phyloP scores from a whole-genome alignment of 2,888 invertebrate species.

The Aromia moschata region DNA sequence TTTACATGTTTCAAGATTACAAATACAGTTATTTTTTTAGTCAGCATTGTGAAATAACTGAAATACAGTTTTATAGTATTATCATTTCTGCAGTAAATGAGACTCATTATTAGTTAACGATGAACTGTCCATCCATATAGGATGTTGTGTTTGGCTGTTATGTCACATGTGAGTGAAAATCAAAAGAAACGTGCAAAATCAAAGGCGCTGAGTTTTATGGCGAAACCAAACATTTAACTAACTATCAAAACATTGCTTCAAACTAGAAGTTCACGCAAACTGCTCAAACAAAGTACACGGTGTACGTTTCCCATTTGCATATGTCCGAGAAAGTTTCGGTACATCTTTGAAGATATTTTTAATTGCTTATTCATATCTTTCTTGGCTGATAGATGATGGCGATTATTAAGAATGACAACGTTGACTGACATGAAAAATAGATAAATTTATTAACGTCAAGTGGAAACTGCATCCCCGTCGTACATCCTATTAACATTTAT shows the following conservation, averaged over 20 bases:
- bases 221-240: slow-evolving; percentile 16
- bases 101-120: no score
- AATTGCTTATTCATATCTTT: slow-evolving; percentile 17
- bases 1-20: no score
- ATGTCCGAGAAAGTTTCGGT: slow-evolving; percentile 21
- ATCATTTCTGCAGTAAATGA: no score
- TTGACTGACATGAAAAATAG: slow-evolving; percentile 26
- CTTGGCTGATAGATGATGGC: slow-evolving; percentile 13
- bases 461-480: slow-evolving; percentile 19
- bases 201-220: not conserved
- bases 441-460: slow-evolving; percentile 29
- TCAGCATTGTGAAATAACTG: no score
- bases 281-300: slow-evolving; percentile 13
- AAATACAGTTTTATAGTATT: no score
- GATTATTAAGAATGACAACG: slow-evolving; percentile 14
- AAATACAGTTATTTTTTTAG: no score
- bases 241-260: slow-evolving; percentile 5
- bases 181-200: slow-evolving; percentile 1
- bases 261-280: slow-evolving; percentile 18
- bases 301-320: slow-evolving; percentile 15
- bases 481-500: slow-evolving; percentile 2
- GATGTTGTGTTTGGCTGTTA: no score
- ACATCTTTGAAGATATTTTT: slow-evolving; percentile 19
- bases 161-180: not conserved
- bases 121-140: no score